Evolutionary conservation across 2,888 invertebrate species (phyloP).

Genomic region (Pimpla rufipes): DNA sequence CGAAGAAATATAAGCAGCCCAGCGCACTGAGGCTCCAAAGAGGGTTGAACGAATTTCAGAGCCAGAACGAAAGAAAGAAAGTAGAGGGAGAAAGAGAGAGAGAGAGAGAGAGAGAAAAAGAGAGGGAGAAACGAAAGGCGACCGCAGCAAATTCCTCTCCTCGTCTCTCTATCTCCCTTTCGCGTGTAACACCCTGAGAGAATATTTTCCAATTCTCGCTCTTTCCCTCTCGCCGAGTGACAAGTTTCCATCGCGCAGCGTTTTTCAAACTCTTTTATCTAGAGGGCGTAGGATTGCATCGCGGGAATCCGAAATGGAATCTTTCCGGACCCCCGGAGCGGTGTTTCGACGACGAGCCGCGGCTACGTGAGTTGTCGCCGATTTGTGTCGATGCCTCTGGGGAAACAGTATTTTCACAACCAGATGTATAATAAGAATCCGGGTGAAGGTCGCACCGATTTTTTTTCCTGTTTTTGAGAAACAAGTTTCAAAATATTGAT

Average conservation of each 20-base stretch:
- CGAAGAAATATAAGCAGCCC: slow-evolving; percentile 65
- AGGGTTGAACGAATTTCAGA: slow-evolving; percentile 65
- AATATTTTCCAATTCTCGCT: slow-evolving; percentile 69
- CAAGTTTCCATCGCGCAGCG: slow-evolving; percentile 48
- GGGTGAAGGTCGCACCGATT: background rate
- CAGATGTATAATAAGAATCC: slow-evolving; percentile 25
- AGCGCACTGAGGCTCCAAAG: slow-evolving; percentile 56
- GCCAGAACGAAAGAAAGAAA: slow-evolving; percentile 61
- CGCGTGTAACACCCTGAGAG: slow-evolving; percentile 44
- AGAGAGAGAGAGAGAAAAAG: slow-evolving; percentile 44
- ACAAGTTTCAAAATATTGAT: background rate
- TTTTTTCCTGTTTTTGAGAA: background rate
- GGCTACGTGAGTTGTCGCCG: slow-evolving; percentile 60
- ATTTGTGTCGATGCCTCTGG: slow-evolving; percentile 65
- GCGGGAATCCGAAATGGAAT: slow-evolving; percentile 63
- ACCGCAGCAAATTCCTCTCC: slow-evolving; percentile 56
- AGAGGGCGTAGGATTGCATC: slow-evolving; percentile 10
- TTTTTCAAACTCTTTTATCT: slow-evolving; percentile 34
- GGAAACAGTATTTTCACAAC: slow-evolving; percentile 53
- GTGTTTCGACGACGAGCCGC: slow-evolving; percentile 34
- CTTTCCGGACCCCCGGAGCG: slow-evolving; percentile 44
- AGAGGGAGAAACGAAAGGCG: slow-evolving; percentile 27
- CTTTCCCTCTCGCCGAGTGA: slow-evolving; percentile 31
- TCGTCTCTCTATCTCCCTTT: slow-evolving; percentile 11
- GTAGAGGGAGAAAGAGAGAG: slow-evolving; percentile 33